Evolutionary conservation across 2,888 invertebrate genomes (phyloP), one percentile per base, ranked within the genome.

Genomic region (Sceliomorpha sp.): DNA sequence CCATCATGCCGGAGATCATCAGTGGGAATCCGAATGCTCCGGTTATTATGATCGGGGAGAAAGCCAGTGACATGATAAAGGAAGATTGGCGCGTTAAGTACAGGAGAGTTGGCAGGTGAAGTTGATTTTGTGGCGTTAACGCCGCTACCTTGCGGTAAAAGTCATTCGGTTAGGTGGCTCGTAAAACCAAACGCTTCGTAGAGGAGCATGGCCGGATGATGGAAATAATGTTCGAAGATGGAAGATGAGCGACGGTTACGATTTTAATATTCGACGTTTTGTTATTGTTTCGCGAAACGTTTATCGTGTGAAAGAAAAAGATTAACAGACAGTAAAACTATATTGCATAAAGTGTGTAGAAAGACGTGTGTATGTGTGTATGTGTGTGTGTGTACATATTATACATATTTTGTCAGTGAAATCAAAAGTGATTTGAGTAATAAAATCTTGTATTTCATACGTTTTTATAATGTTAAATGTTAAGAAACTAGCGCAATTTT

Each of bases 1-100:
- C 95, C 70, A 93, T 97, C 47, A 96, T 97, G 96, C 96, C 96
- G 0, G 93, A 91, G 0, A 96, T 97, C 64, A 92, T 96, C 8
- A 96, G 95, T 83, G 96, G 96, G 0, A 96, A 97, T 89, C 96
- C 96, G 0, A 96, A 96, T 85, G 96, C 96, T 0, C 96, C 96
- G 0, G 92, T 93, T 1, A 95, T 97, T 36, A 96, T 96, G 95
- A 96, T 97, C 47, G 97, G 94, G 0, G 96, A 97, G 81, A 96
- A 96, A 85, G 96, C 93, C 0, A 93, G 96, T 4, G 96, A 97
- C 83, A 92, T 97, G 91, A 95, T 97, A 70, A 96, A 96, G 84
- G 93, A 95, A 84, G 95, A 96, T 87, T 96, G 95, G 95, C 56
- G 69, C 2, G 48, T 78, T 1, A 68, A 72, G 13, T 32, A 42